phyloP scores from a whole-genome alignment of 2,797 vertebrate species.

The Psittacula echo region DNA sequence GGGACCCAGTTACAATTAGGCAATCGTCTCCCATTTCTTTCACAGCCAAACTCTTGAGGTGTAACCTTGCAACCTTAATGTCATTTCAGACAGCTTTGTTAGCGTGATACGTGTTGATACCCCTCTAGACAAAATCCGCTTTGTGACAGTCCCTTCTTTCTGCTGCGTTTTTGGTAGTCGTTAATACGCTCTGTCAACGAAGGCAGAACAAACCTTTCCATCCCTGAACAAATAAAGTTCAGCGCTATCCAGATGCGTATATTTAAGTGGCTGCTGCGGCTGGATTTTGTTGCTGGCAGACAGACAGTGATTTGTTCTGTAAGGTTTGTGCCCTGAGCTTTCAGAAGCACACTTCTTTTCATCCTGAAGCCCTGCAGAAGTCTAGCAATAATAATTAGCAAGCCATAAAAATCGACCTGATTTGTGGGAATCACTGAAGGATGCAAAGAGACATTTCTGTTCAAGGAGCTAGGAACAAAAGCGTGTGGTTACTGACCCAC shows the following conservation, averaged over 20 bases:
- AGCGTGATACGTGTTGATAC: not conserved
- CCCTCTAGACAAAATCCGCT: not conserved
- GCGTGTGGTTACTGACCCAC: conserved; percentile 57
- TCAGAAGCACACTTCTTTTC: conserved; percentile 28
- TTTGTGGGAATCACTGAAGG: conserved; percentile 63
- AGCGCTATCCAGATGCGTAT: not conserved
- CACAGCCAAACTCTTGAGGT: not conserved
- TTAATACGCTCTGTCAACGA: not conserved
- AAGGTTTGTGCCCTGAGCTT: conserved; percentile 54
- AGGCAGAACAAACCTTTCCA: not conserved
- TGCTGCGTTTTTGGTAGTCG: not conserved
- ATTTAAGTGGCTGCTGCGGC: conserved; percentile 5
- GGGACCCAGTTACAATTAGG: not conserved
- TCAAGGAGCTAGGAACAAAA: conserved; percentile 57
- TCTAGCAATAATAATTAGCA: conserved; percentile 65
- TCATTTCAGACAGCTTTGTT: not conserved
- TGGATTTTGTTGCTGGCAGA: conserved; percentile 32
- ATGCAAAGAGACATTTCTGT: conserved; percentile 55
- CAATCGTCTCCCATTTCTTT: not conserved
- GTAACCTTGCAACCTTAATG: not conserved
- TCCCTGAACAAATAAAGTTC: conserved; percentile 17
- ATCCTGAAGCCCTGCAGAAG: conserved; percentile 42
- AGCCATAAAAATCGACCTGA: conserved; percentile 68
- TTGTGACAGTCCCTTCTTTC: not conserved
- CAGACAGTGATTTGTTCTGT: conserved; percentile 50